Evolutionary conservation across 2,888 invertebrate species (phyloP), one percentile per base, ranked within the genome.

Genomic region (Listrodromus nycthemerus): DNA sequence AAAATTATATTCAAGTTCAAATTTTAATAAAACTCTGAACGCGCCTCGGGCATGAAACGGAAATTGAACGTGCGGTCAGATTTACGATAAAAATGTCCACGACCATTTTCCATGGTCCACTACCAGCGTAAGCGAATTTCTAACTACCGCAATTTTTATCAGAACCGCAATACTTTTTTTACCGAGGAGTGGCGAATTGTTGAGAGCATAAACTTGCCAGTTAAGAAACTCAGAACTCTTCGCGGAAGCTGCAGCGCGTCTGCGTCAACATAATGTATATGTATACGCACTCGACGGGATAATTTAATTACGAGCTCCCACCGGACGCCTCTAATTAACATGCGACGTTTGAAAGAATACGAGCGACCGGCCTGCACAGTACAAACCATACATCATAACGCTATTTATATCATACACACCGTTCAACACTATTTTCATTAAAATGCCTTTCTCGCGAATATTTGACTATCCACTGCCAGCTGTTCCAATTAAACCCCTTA

Each of bases 321-420:
- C 79, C 79, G 83, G 83, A 79, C 75, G 74, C n/a, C 63, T 65
- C 70, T 79, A 83, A 83, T 83, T 79, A 79, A 70, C 79, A 79
- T 83, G 79, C 82, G 78, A 79, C 78, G 74, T 74, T 82, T 66
- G 24, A 48, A 30, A 63, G 55, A 55, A 55, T 58, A 41, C 21
- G 21, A 48, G 55, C 19, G 70, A 33, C 33, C 10, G n/a, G 30
- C 48, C 66, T 67, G 65, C 24, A 52, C 61, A 21, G 37, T 37
- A 33, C 19, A 30, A 37, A 37, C 8, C 19, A 13, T 52, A 24
- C 24, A 61, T 7, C 24, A 58, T 33, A 45, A 13, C 24, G 41
- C 61, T 41, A 27, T n/a, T 45, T 48, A 55, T 67, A 30, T n/a
- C 13, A 37, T 58, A 19, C 16, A 37, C 2, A 2, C 24, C 45